Conservation (phyloP, 2,113 vertebrate genomes). For the Xiphophorus maculatus region DNA sequence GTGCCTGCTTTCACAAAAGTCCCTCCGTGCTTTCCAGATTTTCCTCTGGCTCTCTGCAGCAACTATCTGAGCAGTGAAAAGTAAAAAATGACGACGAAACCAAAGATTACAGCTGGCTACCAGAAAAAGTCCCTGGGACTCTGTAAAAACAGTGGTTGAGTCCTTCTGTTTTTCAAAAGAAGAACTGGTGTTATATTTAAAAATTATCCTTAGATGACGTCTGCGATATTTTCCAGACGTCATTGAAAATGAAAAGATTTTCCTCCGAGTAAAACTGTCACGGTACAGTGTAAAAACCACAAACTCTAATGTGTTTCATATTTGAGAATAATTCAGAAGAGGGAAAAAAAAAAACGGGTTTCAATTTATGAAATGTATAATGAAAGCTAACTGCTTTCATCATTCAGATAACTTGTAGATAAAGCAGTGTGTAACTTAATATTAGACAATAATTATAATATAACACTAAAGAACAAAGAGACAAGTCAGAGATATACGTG, state of each 20-base stretch:
- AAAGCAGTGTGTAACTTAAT: no score
- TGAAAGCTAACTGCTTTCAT: no score
- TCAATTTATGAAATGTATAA: not conserved
- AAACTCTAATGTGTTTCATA: not conserved
- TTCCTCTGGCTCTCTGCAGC: slow-evolving; percentile 41
- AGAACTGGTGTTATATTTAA: slow-evolving; percentile 45
- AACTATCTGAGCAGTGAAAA: slow-evolving; percentile 45
- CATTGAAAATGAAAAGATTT: not conserved
- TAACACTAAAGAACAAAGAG: no score
- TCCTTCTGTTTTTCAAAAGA: slow-evolving; percentile 27
- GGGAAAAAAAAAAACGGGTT: no score
- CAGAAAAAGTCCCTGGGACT: slow-evolving; percentile 45
- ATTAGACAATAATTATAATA: no score
- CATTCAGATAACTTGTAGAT: no score
- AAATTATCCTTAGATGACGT: slow-evolving; percentile 13
- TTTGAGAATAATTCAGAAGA: not conserved
- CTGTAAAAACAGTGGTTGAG: slow-evolving; percentile 31
- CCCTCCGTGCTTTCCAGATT: slow-evolving; percentile 60
- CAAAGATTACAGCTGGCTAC: slow-evolving; percentile 47
- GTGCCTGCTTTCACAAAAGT: slow-evolving; percentile 60
- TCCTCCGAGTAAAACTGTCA: not conserved
- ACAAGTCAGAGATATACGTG: no score
- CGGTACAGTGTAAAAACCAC: not conserved
- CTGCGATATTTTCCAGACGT: slow-evolving; percentile 20
- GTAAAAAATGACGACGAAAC: slow-evolving; percentile 51